Evolutionary conservation across 2,113 vertebrate species (phyloP).

Genomic region (Asarcornis scutulata): DNA sequence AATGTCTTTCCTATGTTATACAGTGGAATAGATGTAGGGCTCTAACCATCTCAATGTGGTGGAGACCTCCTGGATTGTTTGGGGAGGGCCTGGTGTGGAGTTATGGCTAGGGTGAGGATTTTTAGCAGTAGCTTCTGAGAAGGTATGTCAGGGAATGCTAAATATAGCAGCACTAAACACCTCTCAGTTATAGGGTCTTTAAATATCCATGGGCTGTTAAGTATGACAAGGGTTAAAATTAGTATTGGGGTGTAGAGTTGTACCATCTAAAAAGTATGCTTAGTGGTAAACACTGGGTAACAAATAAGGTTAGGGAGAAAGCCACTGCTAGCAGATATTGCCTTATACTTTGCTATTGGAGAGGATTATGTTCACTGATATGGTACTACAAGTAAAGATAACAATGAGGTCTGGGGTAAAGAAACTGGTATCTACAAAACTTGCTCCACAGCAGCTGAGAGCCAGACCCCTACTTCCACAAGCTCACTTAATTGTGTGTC

Average conservation of each 20-base stretch:
- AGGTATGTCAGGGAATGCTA: not conserved
- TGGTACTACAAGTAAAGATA: not conserved
- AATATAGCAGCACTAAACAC: not conserved
- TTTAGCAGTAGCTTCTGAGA: not conserved
- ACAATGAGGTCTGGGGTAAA: not conserved
- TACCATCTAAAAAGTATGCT: not conserved
- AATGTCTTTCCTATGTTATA: not conserved
- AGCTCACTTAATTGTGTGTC: not conserved
- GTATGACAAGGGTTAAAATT: not conserved
- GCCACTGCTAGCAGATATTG: not conserved
- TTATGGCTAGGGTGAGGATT: not conserved
- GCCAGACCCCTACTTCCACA: not conserved
- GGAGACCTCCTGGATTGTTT: not conserved
- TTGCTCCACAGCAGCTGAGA: not conserved
- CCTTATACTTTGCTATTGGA: not conserved
- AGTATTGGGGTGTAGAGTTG: not conserved
- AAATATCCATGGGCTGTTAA: not conserved
- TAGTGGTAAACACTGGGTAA: not conserved
- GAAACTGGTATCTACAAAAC: not conserved
- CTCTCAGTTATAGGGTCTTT: not conserved
- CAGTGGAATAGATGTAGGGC: not conserved
- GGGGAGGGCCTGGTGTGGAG: not conserved
- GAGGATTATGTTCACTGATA: not conserved
- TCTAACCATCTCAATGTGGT: rapidly evolving
- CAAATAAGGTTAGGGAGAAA: not conserved